phyloP scores from a whole-genome alignment of 1,140 invertebrate genomes.

The Armadillidium nasatum region DNA sequence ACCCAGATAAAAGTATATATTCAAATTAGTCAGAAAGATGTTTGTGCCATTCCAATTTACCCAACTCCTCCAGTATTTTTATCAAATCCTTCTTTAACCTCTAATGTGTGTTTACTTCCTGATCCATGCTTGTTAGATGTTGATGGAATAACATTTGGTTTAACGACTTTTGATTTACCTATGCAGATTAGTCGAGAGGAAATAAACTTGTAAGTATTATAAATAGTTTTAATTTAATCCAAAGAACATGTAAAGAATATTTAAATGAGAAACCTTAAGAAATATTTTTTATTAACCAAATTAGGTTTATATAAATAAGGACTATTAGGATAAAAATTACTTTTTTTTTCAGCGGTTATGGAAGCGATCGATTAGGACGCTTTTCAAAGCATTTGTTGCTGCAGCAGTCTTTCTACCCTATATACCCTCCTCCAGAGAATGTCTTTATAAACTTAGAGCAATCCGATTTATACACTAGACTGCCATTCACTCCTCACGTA shows the following conservation, averaged over 20 bases:
- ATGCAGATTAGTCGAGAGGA: conserved; percentile 74
- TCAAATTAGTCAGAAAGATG: background rate
- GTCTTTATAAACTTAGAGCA: conserved; percentile 64
- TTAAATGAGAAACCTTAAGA: background rate
- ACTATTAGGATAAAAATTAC: too few relatives aligned
- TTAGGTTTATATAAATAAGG: background rate
- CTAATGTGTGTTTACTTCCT: conserved; percentile 52
- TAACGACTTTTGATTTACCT: conserved; percentile 75
- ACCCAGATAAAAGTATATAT: background rate
- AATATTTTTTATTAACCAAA: background rate
- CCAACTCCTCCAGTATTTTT: conserved; percentile 12
- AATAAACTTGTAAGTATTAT: conserved; percentile 62
- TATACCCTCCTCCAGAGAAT: conserved; percentile 66
- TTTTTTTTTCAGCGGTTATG: too few relatives aligned
- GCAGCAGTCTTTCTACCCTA: conserved; percentile 75
- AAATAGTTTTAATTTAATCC: too few relatives aligned
- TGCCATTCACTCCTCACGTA: conserved; percentile 70
- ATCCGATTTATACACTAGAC: conserved; percentile 62
- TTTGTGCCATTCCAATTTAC: background rate
- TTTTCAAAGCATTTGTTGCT: conserved; percentile 67
- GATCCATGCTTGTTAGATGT: conserved; percentile 77
- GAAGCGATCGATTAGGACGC: conserved; percentile 63
- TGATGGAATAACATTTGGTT: conserved; percentile 67
- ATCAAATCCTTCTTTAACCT: background rate
- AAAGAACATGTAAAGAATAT: too few relatives aligned